Percentiles rank a stretch among this genome's conserved stretches.
phyloP scores from a whole-genome alignment of 1,140 invertebrate species.

The Procambarus virginalis region DNA sequence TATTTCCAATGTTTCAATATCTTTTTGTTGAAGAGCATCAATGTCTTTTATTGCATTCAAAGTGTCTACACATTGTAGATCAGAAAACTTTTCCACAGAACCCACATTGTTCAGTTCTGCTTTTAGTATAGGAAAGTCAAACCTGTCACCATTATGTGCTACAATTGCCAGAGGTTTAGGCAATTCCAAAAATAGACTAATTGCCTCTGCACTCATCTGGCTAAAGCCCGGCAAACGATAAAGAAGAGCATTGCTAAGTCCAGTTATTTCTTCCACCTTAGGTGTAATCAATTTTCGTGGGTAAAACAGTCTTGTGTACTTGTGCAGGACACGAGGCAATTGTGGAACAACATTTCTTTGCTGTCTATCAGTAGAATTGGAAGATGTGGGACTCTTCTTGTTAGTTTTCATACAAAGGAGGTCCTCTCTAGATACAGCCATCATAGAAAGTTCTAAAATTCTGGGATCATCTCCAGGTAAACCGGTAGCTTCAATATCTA shows the following conservation, averaged over 20 bases:
- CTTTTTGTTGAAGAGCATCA: conserved; percentile 1
- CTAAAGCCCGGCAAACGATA: conserved; percentile 38
- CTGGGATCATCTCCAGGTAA: conserved; percentile 7
- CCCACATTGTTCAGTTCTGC: conserved; percentile 44
- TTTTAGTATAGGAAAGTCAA: conserved; percentile 45
- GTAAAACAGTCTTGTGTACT: conserved; percentile 55
- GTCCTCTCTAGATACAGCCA: conserved; percentile 52
- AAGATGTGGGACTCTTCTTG: background rate
- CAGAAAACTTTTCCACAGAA: conserved; percentile 12
- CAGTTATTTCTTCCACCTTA: conserved; percentile 35
- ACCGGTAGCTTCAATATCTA: conserved; percentile 50
- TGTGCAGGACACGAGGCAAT: conserved; percentile 54
- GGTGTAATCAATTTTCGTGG: conserved; percentile 44
- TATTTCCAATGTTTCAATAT: conserved; percentile 30
- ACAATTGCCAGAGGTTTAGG: conserved; percentile 52
- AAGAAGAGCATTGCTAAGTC: conserved; percentile 43
- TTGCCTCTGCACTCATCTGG: conserved; percentile 35
- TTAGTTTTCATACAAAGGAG: conserved; percentile 21
- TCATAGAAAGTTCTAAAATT: conserved; percentile 51
- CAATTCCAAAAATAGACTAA: conserved; percentile 42
- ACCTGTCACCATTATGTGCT: conserved; percentile 48
- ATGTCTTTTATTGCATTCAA: conserved; percentile 43
- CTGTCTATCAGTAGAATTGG: background rate
- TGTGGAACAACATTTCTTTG: conserved; percentile 8
- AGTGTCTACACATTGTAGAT: conserved; percentile 45